These are phyloP conservation scores for Hemicordylus capensis DNA, from an alignment of 2,113 vertebrate species.

Conservation along the genomic window DNA sequence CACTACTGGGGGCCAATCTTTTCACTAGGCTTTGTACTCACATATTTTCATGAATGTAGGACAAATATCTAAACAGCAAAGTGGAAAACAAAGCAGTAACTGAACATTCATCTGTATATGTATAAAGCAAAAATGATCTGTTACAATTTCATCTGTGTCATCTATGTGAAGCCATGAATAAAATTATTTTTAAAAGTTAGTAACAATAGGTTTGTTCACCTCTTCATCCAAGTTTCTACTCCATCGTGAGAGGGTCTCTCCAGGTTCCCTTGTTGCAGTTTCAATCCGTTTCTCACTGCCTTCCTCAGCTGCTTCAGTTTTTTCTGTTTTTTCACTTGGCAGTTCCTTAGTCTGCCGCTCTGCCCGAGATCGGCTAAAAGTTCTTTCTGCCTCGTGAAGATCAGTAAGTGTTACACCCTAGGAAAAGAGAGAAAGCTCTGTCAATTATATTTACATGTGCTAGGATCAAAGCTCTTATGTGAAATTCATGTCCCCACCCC, in stretches of 20 bases:
- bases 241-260: slow-evolving; percentile 50
- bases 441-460: background rate
- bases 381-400: slow-evolving; percentile 88
- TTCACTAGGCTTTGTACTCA: slow-evolving; percentile 23
- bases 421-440: background rate
- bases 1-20: too few species aligned
- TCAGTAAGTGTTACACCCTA: slow-evolving; percentile 93
- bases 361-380: slow-evolving; percentile 74
- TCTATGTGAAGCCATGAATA: background rate
- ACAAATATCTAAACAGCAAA: background rate
- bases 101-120: background rate
- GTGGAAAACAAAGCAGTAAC: background rate
- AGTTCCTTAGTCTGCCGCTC: slow-evolving; percentile 77
- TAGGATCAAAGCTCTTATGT: background rate
- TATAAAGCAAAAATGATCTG: background rate
- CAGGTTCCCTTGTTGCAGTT: slow-evolving; percentile 44
- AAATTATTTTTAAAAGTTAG: too few species aligned
- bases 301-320: background rate
- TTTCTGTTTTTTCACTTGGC: slow-evolving; percentile 48
- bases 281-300: slow-evolving; percentile 56
- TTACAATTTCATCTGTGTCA: background rate
- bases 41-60: background rate
- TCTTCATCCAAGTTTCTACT: slow-evolving; percentile 72
- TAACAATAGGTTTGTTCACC: slow-evolving; percentile 74
- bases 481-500: fast-evolving